Evolutionary conservation across 2,797 vertebrate species (phyloP).

Genomic region (Megalops cyprinoides): DNA sequence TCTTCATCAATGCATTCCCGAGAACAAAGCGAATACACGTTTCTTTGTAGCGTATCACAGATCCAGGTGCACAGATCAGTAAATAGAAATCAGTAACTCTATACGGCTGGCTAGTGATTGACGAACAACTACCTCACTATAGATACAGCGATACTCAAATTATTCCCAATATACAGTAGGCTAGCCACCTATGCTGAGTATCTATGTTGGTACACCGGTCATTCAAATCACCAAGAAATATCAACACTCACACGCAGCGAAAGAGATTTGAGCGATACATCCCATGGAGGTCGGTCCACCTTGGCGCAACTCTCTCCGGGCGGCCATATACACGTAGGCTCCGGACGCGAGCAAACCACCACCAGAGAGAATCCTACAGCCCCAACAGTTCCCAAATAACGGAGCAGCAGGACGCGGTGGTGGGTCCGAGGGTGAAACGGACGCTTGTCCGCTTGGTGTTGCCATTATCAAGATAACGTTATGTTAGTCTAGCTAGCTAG

Average conservation of each 20-base stretch:
- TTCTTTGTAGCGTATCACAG: background rate
- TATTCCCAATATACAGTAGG: too few relatives aligned
- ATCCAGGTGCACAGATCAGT: too few relatives aligned
- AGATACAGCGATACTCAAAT: too few relatives aligned
- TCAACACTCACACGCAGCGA: slow-evolving; percentile 65
- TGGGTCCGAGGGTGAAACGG: background rate
- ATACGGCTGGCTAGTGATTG: too few relatives aligned
- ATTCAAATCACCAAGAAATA: background rate
- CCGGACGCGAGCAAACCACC: slow-evolving; percentile 58
- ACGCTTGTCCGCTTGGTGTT: slow-evolving; percentile 2
- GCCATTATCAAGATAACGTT: slow-evolving; percentile 11
- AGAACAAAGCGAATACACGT: background rate
- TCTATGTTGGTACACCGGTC: background rate
- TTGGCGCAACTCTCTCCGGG: slow-evolving; percentile 48
- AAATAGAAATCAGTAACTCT: too few relatives aligned
- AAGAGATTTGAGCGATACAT: slow-evolving; percentile 59
- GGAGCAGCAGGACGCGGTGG: slow-evolving; percentile 5
- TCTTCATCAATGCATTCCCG: background rate
- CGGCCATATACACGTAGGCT: slow-evolving; percentile 62
- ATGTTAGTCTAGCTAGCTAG: too few relatives aligned
- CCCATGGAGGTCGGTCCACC: slow-evolving; percentile 53
- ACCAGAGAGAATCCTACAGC: slow-evolving; percentile 67
- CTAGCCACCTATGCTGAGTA: background rate
- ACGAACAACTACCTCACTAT: too few relatives aligned
- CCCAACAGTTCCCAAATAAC: slow-evolving; percentile 60